Conservation (phyloP, 2,888 invertebrate genomes). For the Drosophila mayaguana region DNA sequence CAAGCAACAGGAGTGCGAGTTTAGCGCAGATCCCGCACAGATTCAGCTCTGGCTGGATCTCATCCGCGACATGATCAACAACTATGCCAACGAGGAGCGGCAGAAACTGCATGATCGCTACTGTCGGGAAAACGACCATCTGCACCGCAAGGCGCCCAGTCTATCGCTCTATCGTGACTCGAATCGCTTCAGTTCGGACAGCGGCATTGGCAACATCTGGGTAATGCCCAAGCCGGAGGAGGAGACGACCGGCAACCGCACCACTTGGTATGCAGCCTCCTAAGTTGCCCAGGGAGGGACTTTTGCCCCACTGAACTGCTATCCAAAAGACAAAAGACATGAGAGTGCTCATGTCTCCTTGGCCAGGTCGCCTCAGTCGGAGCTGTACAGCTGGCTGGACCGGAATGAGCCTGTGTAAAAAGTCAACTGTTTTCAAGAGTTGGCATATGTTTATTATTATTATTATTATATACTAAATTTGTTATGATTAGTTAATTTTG, state of each 20-base stretch:
- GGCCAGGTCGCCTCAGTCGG: background rate
- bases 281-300: slow-evolving; percentile 17
- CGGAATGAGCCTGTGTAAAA: slow-evolving; percentile 23
- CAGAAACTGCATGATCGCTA: slow-evolving; percentile 81
- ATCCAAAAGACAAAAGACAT: background rate
- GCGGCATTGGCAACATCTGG: slow-evolving; percentile 84
- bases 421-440: slow-evolving; percentile 12
- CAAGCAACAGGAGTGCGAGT: slow-evolving; percentile 84
- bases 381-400: slow-evolving; percentile 13
- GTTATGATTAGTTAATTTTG: slow-evolving; percentile 19
- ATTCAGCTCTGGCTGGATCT: slow-evolving; percentile 82
- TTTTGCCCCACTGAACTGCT: slow-evolving; percentile 3
- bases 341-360: background rate
- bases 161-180: slow-evolving; percentile 83
- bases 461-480: slow-evolving; percentile 15
- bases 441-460: slow-evolving; percentile 15
- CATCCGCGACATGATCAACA: slow-evolving; percentile 83
- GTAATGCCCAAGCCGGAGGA: slow-evolving; percentile 79
- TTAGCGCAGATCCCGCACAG: slow-evolving; percentile 75
- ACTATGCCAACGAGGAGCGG: slow-evolving; percentile 82
- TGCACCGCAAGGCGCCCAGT: slow-evolving; percentile 82
- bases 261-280: slow-evolving; percentile 83
- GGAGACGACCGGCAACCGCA: slow-evolving; percentile 72
- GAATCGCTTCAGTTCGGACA: slow-evolving; percentile 84
- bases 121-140: slow-evolving; percentile 78